A percentile compares a stretch with the other conserved stretches of the same genome.
Evolutionary conservation across 2,797 vertebrate species (phyloP).

Genomic region (Intellagama lesueurii): DNA sequence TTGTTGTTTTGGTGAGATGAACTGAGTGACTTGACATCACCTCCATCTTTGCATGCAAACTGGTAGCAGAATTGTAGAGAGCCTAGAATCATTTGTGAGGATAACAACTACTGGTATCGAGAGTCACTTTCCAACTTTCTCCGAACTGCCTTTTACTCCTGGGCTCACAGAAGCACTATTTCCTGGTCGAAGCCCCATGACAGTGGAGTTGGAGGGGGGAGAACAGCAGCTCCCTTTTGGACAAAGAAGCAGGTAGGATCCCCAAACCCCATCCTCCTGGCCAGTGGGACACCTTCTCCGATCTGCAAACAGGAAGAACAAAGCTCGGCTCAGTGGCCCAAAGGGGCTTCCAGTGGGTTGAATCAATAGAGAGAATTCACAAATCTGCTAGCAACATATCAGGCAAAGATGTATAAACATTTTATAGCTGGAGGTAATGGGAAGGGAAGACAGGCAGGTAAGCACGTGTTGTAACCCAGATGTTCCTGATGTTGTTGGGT

Average conservation of each 20-base stretch:
- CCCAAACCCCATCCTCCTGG: too few relatives aligned
- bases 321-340: neutral
- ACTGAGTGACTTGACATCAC: neutral
- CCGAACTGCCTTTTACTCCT: neutral
- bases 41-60: neutral
- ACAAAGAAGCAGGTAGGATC: neutral
- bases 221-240: neutral
- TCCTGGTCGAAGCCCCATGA: neutral
- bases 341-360: neutral
- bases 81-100: neutral
- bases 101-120: fast-evolving
- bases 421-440: neutral
- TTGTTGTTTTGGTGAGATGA: neutral
- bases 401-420: neutral
- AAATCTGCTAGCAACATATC: neutral
- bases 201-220: too few relatives aligned
- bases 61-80: neutral
- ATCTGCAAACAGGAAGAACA: neutral
- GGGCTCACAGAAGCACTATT: neutral
- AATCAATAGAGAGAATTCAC: neutral
- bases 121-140: fast-evolving
- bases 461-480: neutral
- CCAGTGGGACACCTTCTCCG: neutral
- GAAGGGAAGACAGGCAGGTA: too few relatives aligned
- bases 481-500: neutral